Evolutionary conservation across 2,797 vertebrate species (phyloP).

Genomic region (Garrulus glandarius): DNA sequence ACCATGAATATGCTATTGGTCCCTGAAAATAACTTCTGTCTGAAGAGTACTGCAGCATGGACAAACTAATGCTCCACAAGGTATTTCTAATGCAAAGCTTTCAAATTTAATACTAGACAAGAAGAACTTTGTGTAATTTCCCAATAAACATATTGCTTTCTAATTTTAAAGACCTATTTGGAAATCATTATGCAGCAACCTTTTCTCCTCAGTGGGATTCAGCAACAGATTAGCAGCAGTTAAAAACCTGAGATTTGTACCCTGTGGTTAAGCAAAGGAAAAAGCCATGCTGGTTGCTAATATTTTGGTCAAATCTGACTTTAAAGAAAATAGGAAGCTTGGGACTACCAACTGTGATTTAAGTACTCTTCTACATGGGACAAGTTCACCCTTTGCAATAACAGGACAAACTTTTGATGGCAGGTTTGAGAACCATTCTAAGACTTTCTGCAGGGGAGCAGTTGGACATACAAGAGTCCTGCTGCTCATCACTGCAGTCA

Average conservation of each 20-base stretch:
- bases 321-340: not conserved
- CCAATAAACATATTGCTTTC: not conserved
- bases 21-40: not conserved
- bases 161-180: constrained; percentile 4
- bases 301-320: constrained; percentile 3
- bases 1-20: not conserved
- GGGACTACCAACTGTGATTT: not conserved
- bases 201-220: constrained; percentile 42
- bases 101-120: not conserved
- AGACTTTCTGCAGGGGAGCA: not conserved
- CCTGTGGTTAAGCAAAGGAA: constrained; percentile 16
- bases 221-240: constrained; percentile 36
- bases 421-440: not conserved
- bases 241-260: constrained; percentile 1
- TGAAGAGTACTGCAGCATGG: not conserved
- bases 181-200: constrained; percentile 24
- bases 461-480: not conserved
- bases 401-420: not conserved
- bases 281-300: not conserved
- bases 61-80: not conserved
- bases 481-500: not conserved
- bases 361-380: not conserved
- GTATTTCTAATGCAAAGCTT: not conserved
- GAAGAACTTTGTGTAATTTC: not conserved
- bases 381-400: not conserved